Evolutionary conservation across 1,140 invertebrate genomes (phyloP).

Genomic region (Drosophila ohnishii): DNA sequence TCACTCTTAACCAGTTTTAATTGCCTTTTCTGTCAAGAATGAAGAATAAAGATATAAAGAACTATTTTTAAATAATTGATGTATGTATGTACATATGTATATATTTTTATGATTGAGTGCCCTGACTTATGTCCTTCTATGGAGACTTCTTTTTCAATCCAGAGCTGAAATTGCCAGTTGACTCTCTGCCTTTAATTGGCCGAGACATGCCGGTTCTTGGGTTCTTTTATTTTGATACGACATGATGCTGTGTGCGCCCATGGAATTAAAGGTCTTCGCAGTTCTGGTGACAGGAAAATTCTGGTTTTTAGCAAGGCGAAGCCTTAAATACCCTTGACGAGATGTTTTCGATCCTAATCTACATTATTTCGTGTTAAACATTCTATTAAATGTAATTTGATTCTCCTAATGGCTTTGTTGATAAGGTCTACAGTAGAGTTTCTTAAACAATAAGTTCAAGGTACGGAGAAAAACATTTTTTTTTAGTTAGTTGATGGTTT

Average conservation of each 20-base stretch:
- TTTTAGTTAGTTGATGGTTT: not conserved
- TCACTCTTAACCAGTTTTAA: slow-evolving; percentile 11
- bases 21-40: slow-evolving; percentile 7
- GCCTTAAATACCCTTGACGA: slow-evolving; percentile 1
- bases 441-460: not conserved
- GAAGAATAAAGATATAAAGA: slow-evolving; percentile 6
- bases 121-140: slow-evolving; percentile 28
- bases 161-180: slow-evolving; percentile 22
- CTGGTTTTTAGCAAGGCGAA: not conserved
- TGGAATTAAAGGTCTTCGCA: slow-evolving; percentile 43
- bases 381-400: not conserved
- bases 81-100: not conserved
- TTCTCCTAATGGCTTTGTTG: not conserved
- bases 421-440: not conserved
- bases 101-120: slow-evolving; percentile 13
- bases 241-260: slow-evolving; percentile 15
- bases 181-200: slow-evolving; percentile 29
- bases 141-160: not conserved
- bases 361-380: not conserved
- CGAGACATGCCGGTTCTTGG: slow-evolving; percentile 7
- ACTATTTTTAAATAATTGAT: slow-evolving; percentile 21
- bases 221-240: slow-evolving; percentile 13
- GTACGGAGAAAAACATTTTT: too few species aligned
- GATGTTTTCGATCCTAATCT: not conserved
- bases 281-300: slow-evolving; percentile 13